Conservation (phyloP, 2,113 vertebrate genomes). For the western clawed frog (Xenopus tropicalis) region UCB_Xtro_10.0 CM004450.2:90071001-90071500, state of each 20-base stretch:
- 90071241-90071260: conserved; percentile 88
- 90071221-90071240: conserved; percentile 93
- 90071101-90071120: conserved; percentile 35
- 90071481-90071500: too few relatives aligned
- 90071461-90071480: conserved; percentile 21
- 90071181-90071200: conserved; percentile 96
- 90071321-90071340: conserved; percentile 72
- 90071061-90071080: conserved; percentile 10
- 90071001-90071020: neutral
- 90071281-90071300: conserved; percentile 79
- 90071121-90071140: conserved; percentile 51
- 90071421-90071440: conserved; percentile 27
- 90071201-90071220: conserved; percentile 95
- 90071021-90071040: neutral
- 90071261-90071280: conserved; percentile 98
- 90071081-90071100: conserved; percentile 8
- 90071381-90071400: conserved; percentile 50
- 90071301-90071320: conserved; percentile 78
- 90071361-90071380: conserved; percentile 69
- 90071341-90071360: conserved; percentile 81
- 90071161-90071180: conserved; percentile 66
- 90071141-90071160: conserved; percentile 48
- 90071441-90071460: conserved; percentile 8
- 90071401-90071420: conserved; percentile 35
- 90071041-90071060: conserved; percentile 1